Percentiles rank a stretch among this genome's conserved stretches.
These are phyloP conservation scores for Drosophila ochracea DNA, from an alignment of 2,888 invertebrate species.

Conservation along the genomic window DNA sequence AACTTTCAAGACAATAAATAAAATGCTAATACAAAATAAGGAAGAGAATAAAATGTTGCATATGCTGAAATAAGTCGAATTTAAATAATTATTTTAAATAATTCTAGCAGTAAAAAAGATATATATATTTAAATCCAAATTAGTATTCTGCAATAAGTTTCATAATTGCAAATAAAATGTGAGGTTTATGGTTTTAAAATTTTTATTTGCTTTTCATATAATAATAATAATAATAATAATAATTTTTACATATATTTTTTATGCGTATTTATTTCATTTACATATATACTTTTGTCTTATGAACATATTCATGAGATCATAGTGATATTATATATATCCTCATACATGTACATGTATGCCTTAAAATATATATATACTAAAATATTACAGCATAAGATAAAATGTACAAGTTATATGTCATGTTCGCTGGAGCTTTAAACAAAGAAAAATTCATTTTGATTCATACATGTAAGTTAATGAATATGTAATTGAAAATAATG, in stretches of 20 bases:
- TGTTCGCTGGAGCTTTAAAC: constrained; percentile 31
- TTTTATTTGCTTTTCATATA: constrained; percentile 53
- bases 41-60: not conserved
- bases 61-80: too few relatives aligned
- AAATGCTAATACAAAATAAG: not conserved
- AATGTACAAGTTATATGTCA: constrained; percentile 67
- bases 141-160: not conserved
- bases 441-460: constrained; percentile 32
- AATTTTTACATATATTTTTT: constrained; percentile 62
- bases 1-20: not conserved
- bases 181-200: constrained; percentile 26
- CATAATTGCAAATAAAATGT: not conserved
- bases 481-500: constrained; percentile 41
- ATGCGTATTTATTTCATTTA: constrained; percentile 68
- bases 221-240: constrained; percentile 46
- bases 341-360: not conserved
- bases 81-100: not conserved
- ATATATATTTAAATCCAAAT: not conserved
- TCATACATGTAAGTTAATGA: constrained; percentile 29
- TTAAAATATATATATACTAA: constrained; percentile 40
- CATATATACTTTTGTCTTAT: constrained; percentile 77
- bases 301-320: constrained; percentile 85
- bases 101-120: not conserved
- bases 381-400: constrained; percentile 74
- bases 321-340: constrained; percentile 64